phyloP scores from a whole-genome alignment of 2,797 vertebrate genomes.

The Macropus fuliginosus region DNA sequence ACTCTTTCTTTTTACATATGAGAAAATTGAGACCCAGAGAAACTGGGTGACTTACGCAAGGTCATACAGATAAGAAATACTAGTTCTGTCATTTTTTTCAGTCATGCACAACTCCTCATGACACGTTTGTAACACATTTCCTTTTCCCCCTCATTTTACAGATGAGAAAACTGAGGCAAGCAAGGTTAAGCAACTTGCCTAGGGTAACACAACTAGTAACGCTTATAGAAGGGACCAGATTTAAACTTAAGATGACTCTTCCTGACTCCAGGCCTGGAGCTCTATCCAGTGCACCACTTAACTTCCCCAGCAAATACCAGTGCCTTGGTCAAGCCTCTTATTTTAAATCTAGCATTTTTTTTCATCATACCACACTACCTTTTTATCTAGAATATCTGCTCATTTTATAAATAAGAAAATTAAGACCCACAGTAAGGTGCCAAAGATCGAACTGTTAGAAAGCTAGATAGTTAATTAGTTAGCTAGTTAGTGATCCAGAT shows the following conservation, averaged over 20 bases:
- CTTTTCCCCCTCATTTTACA: neutral
- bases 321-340: neutral
- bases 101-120: neutral
- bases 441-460: neutral
- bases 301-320: neutral
- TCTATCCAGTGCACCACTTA: neutral
- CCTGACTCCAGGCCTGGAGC: neutral
- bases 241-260: neutral
- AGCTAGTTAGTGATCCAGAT: neutral
- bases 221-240: neutral
- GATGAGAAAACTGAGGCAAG: neutral
- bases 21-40: neutral
- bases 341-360: neutral
- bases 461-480: neutral
- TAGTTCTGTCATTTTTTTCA: neutral
- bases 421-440: neutral
- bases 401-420: neutral
- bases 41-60: neutral
- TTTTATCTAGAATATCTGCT: neutral
- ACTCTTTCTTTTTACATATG: neutral
- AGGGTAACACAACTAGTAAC: neutral
- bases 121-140: neutral
- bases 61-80: neutral
- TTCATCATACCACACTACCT: neutral
- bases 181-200: neutral